Evolutionary conservation across 1,140 invertebrate genomes (phyloP), one percentile per base, ranked within the genome.

Genomic region (Drosophila burlai): DNA sequence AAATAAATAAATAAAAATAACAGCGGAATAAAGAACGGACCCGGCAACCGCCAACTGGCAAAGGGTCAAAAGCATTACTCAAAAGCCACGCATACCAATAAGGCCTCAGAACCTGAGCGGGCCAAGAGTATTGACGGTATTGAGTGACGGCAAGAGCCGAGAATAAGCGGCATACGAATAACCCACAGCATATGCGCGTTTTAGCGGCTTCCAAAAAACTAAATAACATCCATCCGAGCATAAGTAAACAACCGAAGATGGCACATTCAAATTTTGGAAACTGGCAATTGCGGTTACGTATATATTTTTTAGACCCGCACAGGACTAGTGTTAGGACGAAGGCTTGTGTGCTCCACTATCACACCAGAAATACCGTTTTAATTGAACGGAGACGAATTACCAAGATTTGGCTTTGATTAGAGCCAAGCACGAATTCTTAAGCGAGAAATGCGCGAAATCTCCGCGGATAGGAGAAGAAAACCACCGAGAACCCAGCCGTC

Each of bases 361-460:
- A 18, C 40, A 9, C 31, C 47, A 46, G 38, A 67, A 45, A 71
- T 55, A 46, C 63, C 67, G 67, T 71, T 71, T 57, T 71, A 71
- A 68, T 69, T 68, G 67, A 68, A 31, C 49, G 29, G 18, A 34
- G 29, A 55, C 40, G 55, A 68, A 66, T 73, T 52, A 34, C 77
- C 47, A 24, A 66, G 81, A 78, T 71, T 66, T 62, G 65, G 50
- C 58, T 69, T 86, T 72, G 83, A 85, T 85, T 72, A 79, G 59
- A 83, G 18, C 66, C 64, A 65, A 68, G 71, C 78, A 76, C 74
- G 73, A 76, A 81, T 89, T 84, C 82, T 90, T 80, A 55, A 59
- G 79, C 79, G 79, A 76, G 71, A 76, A 63, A 57, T 90, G 79
- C 85, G 74, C 71, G 75, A 89, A 84, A 84, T 76, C 64, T 80